Percentiles rank a stretch among this genome's conserved stretches.
Evolutionary conservation across 1,140 invertebrate species (phyloP).

Genomic region (Neodiprion lecontei): DNA sequence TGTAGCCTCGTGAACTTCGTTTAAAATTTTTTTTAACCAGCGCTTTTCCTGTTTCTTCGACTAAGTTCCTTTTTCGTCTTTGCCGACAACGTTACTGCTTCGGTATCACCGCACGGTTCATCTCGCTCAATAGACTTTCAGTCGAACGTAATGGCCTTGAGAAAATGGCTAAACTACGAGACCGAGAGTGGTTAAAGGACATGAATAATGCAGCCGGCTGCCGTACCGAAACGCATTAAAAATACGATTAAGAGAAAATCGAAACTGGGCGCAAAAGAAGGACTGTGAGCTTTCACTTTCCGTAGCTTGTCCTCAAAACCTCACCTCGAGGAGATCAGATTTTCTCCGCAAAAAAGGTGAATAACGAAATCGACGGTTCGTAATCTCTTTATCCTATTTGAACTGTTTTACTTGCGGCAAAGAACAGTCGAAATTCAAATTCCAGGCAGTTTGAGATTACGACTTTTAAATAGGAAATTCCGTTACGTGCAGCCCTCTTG

Average conservation of each 20-base stretch:
- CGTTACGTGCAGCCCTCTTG: not conserved
- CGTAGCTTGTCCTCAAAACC: too few species aligned
- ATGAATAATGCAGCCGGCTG: not conserved
- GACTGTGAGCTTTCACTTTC: not conserved
- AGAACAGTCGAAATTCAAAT: not conserved
- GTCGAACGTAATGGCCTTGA: not conserved
- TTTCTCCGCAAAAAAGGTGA: not conserved
- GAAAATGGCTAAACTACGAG: not conserved
- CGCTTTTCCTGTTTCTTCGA: too few species aligned
- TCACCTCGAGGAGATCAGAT: not conserved
- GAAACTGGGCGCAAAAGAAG: not conserved
- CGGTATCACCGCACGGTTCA: not conserved
- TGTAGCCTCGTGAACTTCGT: too few species aligned
- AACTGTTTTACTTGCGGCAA: too few species aligned
- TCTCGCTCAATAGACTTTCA: not conserved
- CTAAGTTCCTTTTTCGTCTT: too few species aligned
- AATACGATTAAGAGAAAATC: not conserved
- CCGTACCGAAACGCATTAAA: not conserved
- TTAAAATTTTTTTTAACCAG: too few species aligned
- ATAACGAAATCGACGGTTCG: not conserved
- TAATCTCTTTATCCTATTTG: not conserved
- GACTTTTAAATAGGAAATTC: constrained; percentile 1
- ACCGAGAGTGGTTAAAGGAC: not conserved
- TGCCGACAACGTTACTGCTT: not conserved
- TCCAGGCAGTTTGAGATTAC: not conserved